phyloP scores from a whole-genome alignment of 2,888 invertebrate species.

The Leucophora obtusa region DNA sequence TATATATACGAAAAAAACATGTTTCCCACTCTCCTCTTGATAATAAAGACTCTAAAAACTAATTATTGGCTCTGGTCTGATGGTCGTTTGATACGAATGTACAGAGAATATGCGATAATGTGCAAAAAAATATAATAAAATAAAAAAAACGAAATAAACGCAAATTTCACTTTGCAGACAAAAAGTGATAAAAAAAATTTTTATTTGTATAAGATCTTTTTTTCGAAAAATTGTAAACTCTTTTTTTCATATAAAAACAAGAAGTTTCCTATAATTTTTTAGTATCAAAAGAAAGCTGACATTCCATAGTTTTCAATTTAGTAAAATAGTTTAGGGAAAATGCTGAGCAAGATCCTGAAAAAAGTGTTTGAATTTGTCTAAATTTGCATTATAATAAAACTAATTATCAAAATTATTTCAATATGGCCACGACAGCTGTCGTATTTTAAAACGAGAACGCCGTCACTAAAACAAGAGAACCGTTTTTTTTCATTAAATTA shows the following conservation, averaged over 20 bases:
- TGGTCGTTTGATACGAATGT: slow-evolving; percentile 60
- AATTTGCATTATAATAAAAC: slow-evolving; percentile 43
- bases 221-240: slow-evolving; percentile 25
- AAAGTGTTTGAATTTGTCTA: slow-evolving; percentile 54
- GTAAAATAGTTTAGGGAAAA: slow-evolving; percentile 22
- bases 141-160: slow-evolving; percentile 40
- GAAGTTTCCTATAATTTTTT: slow-evolving; percentile 16
- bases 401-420: slow-evolving; percentile 65
- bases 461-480: slow-evolving; percentile 33
- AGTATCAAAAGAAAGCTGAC: slow-evolving; percentile 45
- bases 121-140: slow-evolving; percentile 59
- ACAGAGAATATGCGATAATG: slow-evolving; percentile 62
- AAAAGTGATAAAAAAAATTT: slow-evolving; percentile 41
- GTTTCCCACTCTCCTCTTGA: slow-evolving; percentile 61
- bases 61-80: slow-evolving; percentile 62
- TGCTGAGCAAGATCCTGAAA: slow-evolving; percentile 46
- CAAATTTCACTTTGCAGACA: slow-evolving; percentile 64
- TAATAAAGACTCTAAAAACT: slow-evolving; percentile 55
- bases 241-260: slow-evolving; percentile 25
- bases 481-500: background rate
- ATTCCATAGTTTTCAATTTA: slow-evolving; percentile 21
- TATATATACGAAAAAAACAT: slow-evolving; percentile 49
- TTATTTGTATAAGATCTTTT: slow-evolving; percentile 36
- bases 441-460: slow-evolving; percentile 53
- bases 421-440: slow-evolving; percentile 66